Base-by-base conservation (phyloP, 2,113 vertebrate genomes). In the Zapus hudsonius region DNA sequence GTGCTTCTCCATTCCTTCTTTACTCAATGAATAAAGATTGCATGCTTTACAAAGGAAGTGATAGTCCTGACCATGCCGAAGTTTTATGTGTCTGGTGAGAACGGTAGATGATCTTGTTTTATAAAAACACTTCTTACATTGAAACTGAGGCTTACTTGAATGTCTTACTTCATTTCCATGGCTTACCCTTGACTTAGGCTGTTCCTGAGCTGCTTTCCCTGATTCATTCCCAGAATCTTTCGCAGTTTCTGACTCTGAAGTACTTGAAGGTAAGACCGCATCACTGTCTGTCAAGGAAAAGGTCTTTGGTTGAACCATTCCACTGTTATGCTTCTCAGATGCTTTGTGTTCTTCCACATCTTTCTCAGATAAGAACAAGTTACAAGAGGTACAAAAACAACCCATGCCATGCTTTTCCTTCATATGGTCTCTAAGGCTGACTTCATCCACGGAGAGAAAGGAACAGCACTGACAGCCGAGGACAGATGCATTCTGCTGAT, bases 21-120 rank as follows among this genome's bases (percentile, higher is more conserved):
- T 98, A 81, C 99, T 99, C 95, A 99, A 96, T 0, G 99, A 98
- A 93, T 99, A 99, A 67, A 99, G 98, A 95, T 99, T 98, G 55
- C 99, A 99, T 0, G 98, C 97, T 97, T 98, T 99, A 96, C 99
- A 99, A 64, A 98, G 98, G 91, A 98, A 99, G 97, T 99, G 99
- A 95, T 98, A 98, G 79, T 98, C 98, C 31, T 98, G 98, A 3
- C 98, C 98, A 83, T 99, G 99, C 64, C 98, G 98, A 36, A 98
- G 97, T 70, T 99, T 98, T 87, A 98, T 97, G 82, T 99, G 99
- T 87, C 98, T 98, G 44, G 99, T 99, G 90, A 99, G 98, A 89
- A 99, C 97, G 0, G 98, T 98, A 1, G 98, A 98, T 61, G 98
- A 99, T 92, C 98, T 98, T 13, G 99, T 98, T 96, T 99, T 98